Evolutionary conservation across 2,113 vertebrate genomes (phyloP).

Genomic region (Odontesthes bonariensis): DNA sequence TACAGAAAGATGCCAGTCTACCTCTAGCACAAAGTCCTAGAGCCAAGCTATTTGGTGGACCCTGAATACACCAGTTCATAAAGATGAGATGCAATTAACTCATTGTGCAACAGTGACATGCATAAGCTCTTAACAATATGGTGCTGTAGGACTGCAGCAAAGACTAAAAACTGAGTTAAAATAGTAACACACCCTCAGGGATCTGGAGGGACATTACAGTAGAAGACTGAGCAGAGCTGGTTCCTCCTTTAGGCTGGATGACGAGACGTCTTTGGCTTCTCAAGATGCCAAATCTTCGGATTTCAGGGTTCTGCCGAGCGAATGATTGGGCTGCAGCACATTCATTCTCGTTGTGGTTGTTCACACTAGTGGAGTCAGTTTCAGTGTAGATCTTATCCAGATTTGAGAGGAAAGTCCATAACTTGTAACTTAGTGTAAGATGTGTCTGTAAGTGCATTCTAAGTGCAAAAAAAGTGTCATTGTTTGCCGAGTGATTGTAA

Average conservation of each 20-base stretch:
- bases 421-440: not conserved
- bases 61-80: constrained; percentile 39
- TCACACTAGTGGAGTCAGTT: constrained; percentile 4
- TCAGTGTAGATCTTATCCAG: not conserved
- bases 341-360: constrained; percentile 5
- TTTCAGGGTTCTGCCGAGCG: constrained; percentile 1
- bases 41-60: constrained; percentile 49
- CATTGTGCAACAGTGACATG: constrained; percentile 66
- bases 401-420: not conserved
- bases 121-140: constrained; percentile 49
- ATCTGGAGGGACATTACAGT: constrained; percentile 33
- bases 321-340: constrained; percentile 9
- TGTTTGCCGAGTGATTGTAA: no score
- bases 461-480: no score
- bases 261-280: constrained; percentile 20
- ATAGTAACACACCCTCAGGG: constrained; percentile 55
- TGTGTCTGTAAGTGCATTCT: not conserved
- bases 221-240: constrained; percentile 8
- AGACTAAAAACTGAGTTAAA: constrained; percentile 26
- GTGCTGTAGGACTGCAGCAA: constrained; percentile 34
- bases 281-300: not conserved
- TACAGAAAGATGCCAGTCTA: not conserved
- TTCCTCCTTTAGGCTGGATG: constrained; percentile 18
- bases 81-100: constrained; percentile 46
- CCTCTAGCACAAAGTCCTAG: not conserved